Base-by-base conservation (phyloP, 2,888 invertebrate genomes). In the Plusia festucae region DNA sequence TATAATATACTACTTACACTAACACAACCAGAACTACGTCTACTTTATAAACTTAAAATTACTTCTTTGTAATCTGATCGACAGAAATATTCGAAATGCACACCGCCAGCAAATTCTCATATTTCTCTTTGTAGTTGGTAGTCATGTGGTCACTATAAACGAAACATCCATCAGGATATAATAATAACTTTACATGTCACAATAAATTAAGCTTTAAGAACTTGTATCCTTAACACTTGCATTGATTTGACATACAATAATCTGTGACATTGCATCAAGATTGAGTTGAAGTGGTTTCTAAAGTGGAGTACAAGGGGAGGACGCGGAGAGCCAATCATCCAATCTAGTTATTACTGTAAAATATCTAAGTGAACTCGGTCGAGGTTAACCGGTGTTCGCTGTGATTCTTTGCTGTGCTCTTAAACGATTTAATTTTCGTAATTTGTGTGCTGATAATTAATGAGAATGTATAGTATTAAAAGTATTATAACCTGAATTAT, bases 301-400 rank as follows among this genome's bases (percentile, higher is more conserved):
- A 40, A 40, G n/a, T 40, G 51, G 51, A 30, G 13, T 54, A 34
- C 20, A 13, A 16, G 32, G 32, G 32, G 53, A 34, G 53, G 32
- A 34, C 18, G 16, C 32, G 13, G 13, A 15, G 55, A 15, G 55
- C 16, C 55, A 40, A 55, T 55, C 40, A 24, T 55, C 44, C 44
- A 55, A 55, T 55, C 27, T 15, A 15, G 20, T 51, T 34, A 11
- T 13, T 22, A 2, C 8, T 49, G n/a, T 40, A n/a, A 40, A n/a
- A n/a, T 40, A n/a, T 40, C 40, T 40, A n/a, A 7, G 6, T 40
- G 40, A 40, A 40, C 40, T 40, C n/a, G 40, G n/a, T n/a, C n/a
- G 40, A 40, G n/a, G 40, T 4, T 40, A n/a, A 40, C 40, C 40
- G n/a, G n/a, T 40, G 40, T 40, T 40, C 15, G 34, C 15, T 1